Conservation (phyloP, 2,797 vertebrate species). For the Megaceryle alcyon region DNA sequence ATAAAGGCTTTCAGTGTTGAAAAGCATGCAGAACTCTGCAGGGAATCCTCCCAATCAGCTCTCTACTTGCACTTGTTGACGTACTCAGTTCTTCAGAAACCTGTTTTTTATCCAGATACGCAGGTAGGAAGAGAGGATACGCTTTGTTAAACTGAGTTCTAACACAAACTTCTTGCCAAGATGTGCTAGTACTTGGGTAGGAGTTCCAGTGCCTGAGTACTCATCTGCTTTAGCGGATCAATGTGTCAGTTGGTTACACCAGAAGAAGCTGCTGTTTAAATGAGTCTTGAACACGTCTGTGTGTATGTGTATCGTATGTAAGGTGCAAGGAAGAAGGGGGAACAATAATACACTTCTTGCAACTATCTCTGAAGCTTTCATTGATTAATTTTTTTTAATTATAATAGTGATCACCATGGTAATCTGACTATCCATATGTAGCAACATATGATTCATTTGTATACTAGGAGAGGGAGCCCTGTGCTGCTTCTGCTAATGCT, state of each 20-base stretch:
- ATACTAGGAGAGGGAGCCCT: not conserved
- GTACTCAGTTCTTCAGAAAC: not conserved
- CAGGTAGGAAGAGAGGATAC: not conserved
- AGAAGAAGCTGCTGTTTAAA: not conserved
- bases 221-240: not conserved
- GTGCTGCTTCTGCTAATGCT: not conserved
- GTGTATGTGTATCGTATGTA: accelerated
- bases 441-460: accelerated
- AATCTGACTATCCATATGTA: not conserved
- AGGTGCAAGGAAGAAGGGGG: not conserved
- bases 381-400: not conserved
- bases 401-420: not conserved
- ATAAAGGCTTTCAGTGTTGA: not conserved
- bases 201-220: not conserved
- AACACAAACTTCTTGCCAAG: not conserved
- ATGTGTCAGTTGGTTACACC: not conserved
- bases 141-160: not conserved
- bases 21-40: not conserved
- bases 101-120: not conserved
- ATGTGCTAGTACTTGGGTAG: not conserved
- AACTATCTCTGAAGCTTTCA: not conserved
- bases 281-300: not conserved
- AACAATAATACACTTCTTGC: not conserved
- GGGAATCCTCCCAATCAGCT: not conserved
- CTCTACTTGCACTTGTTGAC: not conserved